Base-by-base conservation (phyloP, 2,113 vertebrate genomes). In the Anarrhichthys ocellatus region DNA sequence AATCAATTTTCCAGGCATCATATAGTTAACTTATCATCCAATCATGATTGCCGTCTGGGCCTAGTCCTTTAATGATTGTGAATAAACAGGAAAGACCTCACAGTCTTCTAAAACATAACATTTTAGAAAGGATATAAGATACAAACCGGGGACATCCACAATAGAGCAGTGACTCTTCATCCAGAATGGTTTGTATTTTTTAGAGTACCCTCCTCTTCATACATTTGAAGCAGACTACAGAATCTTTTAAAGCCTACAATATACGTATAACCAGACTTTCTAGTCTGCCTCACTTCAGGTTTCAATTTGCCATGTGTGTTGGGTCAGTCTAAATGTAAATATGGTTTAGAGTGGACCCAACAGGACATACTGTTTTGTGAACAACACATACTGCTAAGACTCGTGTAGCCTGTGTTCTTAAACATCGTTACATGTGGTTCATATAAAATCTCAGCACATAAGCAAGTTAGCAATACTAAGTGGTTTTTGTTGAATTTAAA, bases 21-120 rank as follows among this genome's bases (percentile, higher is more conserved):
- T 56, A 38, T 27, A 72, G 13, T 54, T 38, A 46, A 75, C 72
- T 67, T 63, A 80, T 46, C 40, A 80, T 46, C 46, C 40, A 77
- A 4, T 52, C 18, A 74, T 22, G 32, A 8, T 38, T n/a, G 15
- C 4, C 0, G 14, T 50, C 32, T 40, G 32, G 32, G 17, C 15
- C 14, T 10, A 61, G 22, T 62, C 24, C 13, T 38, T 69, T 34
- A 54, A n/a, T 27, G 32, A 76, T 5, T 46, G 58, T 5, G 1
- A 20, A 66, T 36, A 64, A 20, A 70, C 20, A 52, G 54, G 73
- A 52, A 73, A 63, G 0, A 13, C 20, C 27, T 64, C 13, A 22
- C 8, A 46, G 27, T 27, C 29, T 62, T 68, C 1, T 68, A 56
- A 20, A 68, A 42, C 3, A 22, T 46, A 29, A 40, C 11, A 48